Conservation (phyloP, 2,888 invertebrate species). For the Drosophila melanocephala region DNA sequence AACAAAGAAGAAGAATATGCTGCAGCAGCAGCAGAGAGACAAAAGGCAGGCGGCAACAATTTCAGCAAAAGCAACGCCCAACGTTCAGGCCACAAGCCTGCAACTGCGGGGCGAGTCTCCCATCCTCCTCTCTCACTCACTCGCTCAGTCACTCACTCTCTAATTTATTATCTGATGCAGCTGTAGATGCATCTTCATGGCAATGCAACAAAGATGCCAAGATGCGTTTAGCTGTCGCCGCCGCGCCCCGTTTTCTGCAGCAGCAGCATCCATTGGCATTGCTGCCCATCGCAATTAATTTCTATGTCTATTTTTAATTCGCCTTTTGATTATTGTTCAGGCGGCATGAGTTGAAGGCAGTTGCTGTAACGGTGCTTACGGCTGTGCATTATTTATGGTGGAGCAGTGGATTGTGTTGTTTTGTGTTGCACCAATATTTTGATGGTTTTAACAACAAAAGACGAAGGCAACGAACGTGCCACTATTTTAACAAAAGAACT, state of each 20-base stretch:
- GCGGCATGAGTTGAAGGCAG: slow-evolving; percentile 13
- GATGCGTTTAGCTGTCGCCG: slow-evolving; percentile 53
- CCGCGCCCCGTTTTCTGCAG: slow-evolving; percentile 47
- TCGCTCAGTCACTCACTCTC: slow-evolving; percentile 23
- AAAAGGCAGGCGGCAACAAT: slow-evolving; percentile 60
- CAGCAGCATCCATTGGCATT: slow-evolving; percentile 14
- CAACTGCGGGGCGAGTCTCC: slow-evolving; percentile 34
- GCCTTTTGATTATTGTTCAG: slow-evolving; percentile 59
- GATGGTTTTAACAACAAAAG: slow-evolving; percentile 44
- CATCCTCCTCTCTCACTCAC: background rate
- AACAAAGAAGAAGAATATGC: slow-evolving; percentile 44
- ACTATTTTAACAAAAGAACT: slow-evolving; percentile 2
- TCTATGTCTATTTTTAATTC: slow-evolving; percentile 72
- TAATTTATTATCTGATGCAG: slow-evolving; percentile 71
- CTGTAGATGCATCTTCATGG: slow-evolving; percentile 54
- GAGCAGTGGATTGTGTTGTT: slow-evolving; percentile 9
- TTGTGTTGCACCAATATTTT: slow-evolving; percentile 43
- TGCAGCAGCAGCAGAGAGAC: slow-evolving; percentile 21
- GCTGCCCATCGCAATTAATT: slow-evolving; percentile 69
- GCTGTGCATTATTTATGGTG: slow-evolving; percentile 8
- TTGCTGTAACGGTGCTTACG: slow-evolving; percentile 39
- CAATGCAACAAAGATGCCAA: slow-evolving; percentile 34
- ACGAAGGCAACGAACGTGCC: slow-evolving; percentile 53
- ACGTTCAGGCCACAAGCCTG: slow-evolving; percentile 31
- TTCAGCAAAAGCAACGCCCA: slow-evolving; percentile 54